Evolutionary conservation across 2,113 vertebrate genomes (phyloP), one percentile per base, ranked within the genome.

Genomic region (Bubo scandiacus): DNA sequence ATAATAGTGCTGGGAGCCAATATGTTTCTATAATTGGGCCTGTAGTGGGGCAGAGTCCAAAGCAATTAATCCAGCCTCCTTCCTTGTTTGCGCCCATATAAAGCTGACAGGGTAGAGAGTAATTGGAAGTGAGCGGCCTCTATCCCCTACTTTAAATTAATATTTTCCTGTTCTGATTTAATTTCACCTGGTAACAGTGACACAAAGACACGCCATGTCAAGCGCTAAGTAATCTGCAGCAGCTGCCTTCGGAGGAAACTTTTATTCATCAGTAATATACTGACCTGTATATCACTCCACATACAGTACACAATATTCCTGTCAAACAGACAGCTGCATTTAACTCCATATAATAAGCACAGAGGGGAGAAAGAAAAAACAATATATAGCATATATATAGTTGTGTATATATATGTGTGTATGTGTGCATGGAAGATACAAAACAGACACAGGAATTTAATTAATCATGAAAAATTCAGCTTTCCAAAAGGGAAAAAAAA

Each of bases 31-130:
- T 99, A 99, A 99, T 99, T 99, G 99, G 99, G 99, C 98, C 99
- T 99, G 98, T 98, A 99, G 99, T 98, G 98, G 99, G 99, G 99
- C 98, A 99, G 98, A 99, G 99, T 99, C 99, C 99, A 99, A 99
- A 99, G 99, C 99, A 99, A 99, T 99, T 99, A 99, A 99, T 99
- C 98, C 99, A 98, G 98, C 98, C 99, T 99, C 98, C 98, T 98
- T 98, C 99, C 99, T 99, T 99, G 99, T 99, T 99, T 99, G 98
- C 97, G 98, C 98, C 98, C 98, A 98, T 98, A 99, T 98, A 98
- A 99, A 98, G 98, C 98, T 99, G 99, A 99, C 98, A 98, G 98
- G 98, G 98, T 99, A 98, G 98, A 98, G 98, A 98, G 98, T 99
- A 99, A 99, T 99, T 99, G 99, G 99, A 99, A 99, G 98, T 98